Evolutionary conservation across 2,888 invertebrate genomes (phyloP).

Genomic region (Busseola fusca): DNA sequence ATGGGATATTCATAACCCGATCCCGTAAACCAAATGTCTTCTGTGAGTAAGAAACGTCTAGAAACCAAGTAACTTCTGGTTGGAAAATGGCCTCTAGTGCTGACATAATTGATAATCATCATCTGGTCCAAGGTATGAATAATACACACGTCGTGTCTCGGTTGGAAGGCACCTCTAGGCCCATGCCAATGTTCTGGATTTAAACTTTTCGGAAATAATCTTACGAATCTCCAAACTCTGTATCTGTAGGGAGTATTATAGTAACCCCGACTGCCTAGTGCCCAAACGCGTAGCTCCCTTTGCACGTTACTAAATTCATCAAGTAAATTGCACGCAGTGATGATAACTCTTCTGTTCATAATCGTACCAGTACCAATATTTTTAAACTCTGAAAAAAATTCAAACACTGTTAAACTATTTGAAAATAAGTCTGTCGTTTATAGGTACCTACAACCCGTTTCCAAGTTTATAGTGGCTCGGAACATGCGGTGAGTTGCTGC

Average conservation of each 20-base stretch:
- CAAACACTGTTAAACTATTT: neutral
- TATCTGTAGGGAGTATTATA: slow-evolving; percentile 71
- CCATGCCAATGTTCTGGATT: slow-evolving; percentile 79
- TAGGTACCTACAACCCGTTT: neutral
- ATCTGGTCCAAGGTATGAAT: slow-evolving; percentile 70
- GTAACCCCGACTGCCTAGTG: slow-evolving; percentile 66
- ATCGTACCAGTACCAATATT: slow-evolving; percentile 69
- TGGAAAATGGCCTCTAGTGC: slow-evolving; percentile 61
- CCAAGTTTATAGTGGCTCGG: neutral
- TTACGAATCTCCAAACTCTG: slow-evolving; percentile 70
- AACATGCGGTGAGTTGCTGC: neutral
- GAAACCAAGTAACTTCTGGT: slow-evolving; percentile 46
- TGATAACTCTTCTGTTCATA: slow-evolving; percentile 68
- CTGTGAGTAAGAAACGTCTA: fast-evolving
- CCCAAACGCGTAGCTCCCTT: slow-evolving; percentile 73
- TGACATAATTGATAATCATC: neutral
- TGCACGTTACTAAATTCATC: slow-evolving; percentile 67
- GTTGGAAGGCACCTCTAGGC: slow-evolving; percentile 66
- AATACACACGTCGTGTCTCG: slow-evolving; percentile 72
- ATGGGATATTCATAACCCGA: slow-evolving; percentile 69
- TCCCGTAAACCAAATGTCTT: slow-evolving; percentile 63
- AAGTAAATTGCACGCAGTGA: slow-evolving; percentile 71
- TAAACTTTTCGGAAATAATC: slow-evolving; percentile 68
- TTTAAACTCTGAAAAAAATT: slow-evolving; percentile 64
- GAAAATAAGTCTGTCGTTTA: neutral